Evolutionary conservation across 1,140 invertebrate genomes (phyloP), one percentile per base, ranked within the genome.

Genomic region (Drosophila saltans): DNA sequence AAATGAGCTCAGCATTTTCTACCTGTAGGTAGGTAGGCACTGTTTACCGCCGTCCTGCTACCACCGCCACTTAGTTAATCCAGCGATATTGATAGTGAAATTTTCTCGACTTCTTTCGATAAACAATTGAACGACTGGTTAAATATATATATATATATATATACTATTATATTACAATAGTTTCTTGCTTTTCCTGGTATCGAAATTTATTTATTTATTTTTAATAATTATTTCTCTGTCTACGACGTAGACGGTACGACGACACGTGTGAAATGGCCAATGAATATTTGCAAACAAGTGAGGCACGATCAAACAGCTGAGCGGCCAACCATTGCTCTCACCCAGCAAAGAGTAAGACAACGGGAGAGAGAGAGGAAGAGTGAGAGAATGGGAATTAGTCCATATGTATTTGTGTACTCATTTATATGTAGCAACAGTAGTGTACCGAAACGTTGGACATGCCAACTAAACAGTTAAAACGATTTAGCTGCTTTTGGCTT

Each of bases 221-320:
- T 56, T 24, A 45, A 33, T 69, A n/a, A 36, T 30, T 60, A 45
- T 11, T 63, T 43, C 52, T 30, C 9, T 33, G 33, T 72, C 28
- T 72, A 62, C 24, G 72, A 40, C 63, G 52, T 73, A 66, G 43
- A 24, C 70, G 36, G 11, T 26, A 48, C 62, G 71, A 56, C 52
- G 71, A 74, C 74, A 76, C 74, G 74, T 76, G 74, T 73, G 71
- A 63, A 69, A 64, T 75, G 52, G 52, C 55, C 65, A 59, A 45
- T 56, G 71, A 74, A 75, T 77, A 77, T 77, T 69, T 69, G 64
- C 72, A 75, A 75, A 68, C 63, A 66, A 58, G 64, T 26, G 33
- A 69, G 67, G 41, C 45, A 58, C 24, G 66, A 48, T 68, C 64
- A 24, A 75, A 75, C 71, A 75, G 71, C 71, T 75, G 72, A 74